Conservation (phyloP, 1,140 invertebrate species). For the Ceratosolen solmsi region DNA sequence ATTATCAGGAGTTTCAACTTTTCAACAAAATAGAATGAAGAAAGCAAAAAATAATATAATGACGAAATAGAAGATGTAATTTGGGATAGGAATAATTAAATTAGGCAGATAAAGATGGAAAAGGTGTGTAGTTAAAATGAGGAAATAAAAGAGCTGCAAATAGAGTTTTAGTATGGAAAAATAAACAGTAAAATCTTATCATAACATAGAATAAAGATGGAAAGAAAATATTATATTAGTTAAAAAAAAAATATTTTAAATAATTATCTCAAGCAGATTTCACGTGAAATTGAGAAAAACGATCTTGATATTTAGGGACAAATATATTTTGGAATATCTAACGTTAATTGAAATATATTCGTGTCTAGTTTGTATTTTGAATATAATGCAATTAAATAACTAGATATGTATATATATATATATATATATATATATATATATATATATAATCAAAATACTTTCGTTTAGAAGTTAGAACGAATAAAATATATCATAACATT, state of each 20-base stretch:
- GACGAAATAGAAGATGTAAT: not conserved
- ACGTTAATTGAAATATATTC: not conserved
- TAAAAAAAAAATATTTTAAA: not conserved
- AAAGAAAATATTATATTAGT: not conserved
- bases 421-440: too few relatives aligned
- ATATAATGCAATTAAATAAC: too few relatives aligned
- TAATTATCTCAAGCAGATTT: too few relatives aligned
- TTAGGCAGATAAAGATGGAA: not conserved
- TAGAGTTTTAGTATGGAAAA: not conserved
- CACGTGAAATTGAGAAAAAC: too few relatives aligned
- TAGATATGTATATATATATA: too few relatives aligned
- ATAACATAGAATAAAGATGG: not conserved
- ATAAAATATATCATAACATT: too few relatives aligned
- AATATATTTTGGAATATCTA: not conserved
- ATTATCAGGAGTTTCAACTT: too few relatives aligned
- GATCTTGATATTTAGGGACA: too few relatives aligned
- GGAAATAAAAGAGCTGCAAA: not conserved
- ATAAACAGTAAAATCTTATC: not conserved
- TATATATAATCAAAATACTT: too few relatives aligned
- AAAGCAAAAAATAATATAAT: not conserved
- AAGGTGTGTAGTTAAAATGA: not conserved
- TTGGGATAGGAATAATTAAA: not conserved
- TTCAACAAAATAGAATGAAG: not conserved
- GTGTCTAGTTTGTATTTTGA: too few relatives aligned
- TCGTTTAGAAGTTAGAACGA: too few relatives aligned